Base-by-base conservation (phyloP, 2,113 vertebrate genomes). In the Ploceus nigricollis region DNA sequence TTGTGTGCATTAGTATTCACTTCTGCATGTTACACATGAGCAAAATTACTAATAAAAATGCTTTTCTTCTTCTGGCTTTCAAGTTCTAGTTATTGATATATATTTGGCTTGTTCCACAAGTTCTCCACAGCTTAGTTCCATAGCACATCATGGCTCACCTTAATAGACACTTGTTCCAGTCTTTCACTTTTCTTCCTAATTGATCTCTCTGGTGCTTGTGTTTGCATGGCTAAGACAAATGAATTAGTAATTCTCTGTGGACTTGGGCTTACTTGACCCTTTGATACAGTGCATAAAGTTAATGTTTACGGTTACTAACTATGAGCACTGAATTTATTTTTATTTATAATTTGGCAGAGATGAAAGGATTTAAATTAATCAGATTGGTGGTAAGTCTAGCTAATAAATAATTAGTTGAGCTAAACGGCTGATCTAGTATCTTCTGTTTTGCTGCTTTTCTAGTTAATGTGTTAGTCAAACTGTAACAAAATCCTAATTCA, bases 401-500 rank as follows among this genome's bases (percentile, higher is more conserved):
- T 90, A 42, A n/a, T 88, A 77, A 88, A 33, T 77, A 90, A 71
- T 51, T 14, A 27, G 18, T 37, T 90, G 23, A 89, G 51, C 27
- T 82, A 27, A 85, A 64, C 89, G 33, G 24, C 39, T 82, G n/a
- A 85, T 80, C 35, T 61, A 16, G 87, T 63, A 63, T 73, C 22
- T 65, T 70, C 33, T 85, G 9, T 15, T 53, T 77, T 47, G 37
- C 39, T 81, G 7, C 13, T 93, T 87, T 95, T 77, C 35, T 66
- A 48, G 37, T 91, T 64, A 97, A 77, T 69, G 15, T 28, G 2
- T 23, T 79, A 82, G 50, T 91, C 45, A 73, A 50, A 79, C 25
- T 82, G 33, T 92, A 94, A 93, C 60, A 69, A 54, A 81, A 71
- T 84, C 45, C 35, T 90, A 71, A 76, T 96, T 95, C 45, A 80